phyloP scores from a whole-genome alignment of 1,140 invertebrate genomes.

The Ceratina calcarata region DNA sequence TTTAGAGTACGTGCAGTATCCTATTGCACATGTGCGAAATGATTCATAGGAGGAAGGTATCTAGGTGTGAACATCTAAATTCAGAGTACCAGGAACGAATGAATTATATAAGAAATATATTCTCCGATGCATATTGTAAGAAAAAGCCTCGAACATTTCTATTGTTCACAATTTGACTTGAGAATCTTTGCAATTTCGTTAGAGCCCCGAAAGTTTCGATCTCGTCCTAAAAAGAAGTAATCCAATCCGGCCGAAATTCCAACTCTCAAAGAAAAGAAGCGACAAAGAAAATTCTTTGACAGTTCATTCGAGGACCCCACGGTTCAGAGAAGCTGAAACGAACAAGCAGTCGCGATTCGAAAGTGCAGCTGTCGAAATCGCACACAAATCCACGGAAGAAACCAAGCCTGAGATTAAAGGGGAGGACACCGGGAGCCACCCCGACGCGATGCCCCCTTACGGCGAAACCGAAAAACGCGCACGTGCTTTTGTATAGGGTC shows the following conservation, averaged over 20 bases:
- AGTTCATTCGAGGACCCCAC: not conserved
- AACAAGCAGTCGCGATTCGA: conserved; percentile 5
- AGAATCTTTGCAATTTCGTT: not conserved
- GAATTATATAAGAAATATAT: not conserved
- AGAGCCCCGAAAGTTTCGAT: not conserved
- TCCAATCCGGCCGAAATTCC: not conserved
- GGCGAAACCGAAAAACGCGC: conserved; percentile 23
- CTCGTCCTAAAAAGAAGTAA: not conserved
- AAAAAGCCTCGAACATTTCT: not conserved
- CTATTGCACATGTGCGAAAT: not conserved
- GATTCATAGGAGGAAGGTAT: not conserved
- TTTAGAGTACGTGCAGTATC: not conserved
- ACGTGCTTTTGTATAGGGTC: conserved; percentile 50
- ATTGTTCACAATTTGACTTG: not conserved
- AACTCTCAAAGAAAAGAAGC: not conserved
- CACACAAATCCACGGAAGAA: conserved; percentile 24
- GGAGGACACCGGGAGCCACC: not conserved
- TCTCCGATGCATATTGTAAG: not conserved
- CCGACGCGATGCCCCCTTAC: not conserved
- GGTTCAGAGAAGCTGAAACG: not conserved
- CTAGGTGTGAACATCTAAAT: not conserved
- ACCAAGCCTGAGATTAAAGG: conserved; percentile 18
- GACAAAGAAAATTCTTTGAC: not conserved
- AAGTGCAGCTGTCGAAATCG: conserved; percentile 50
- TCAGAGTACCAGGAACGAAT: not conserved